phyloP scores from a whole-genome alignment of 2,888 invertebrate species.

The Conops quadrifasciatus region DNA sequence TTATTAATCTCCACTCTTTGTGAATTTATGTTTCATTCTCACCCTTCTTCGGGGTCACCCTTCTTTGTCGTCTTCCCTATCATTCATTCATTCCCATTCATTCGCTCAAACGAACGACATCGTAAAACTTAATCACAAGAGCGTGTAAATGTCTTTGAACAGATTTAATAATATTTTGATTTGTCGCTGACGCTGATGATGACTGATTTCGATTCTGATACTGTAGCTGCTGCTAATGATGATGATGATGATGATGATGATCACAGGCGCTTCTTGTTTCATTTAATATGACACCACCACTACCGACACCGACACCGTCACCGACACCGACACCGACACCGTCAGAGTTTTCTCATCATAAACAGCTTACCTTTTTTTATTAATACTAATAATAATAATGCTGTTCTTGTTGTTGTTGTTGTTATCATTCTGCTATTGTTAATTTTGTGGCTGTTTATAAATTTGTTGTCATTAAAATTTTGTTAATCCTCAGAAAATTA shows the following conservation, averaged over 20 bases:
- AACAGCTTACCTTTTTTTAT: slow-evolving; percentile 17
- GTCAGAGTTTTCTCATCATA: slow-evolving; percentile 6
- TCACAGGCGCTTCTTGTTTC: not conserved
- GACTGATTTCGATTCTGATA: not conserved
- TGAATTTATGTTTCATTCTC: too few relatives aligned
- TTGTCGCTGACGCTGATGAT: slow-evolving; percentile 39
- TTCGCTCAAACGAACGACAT: slow-evolving; percentile 11
- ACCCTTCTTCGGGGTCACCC: too few relatives aligned
- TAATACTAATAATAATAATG: not conserved
- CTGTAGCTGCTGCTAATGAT: not conserved
- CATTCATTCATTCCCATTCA: not conserved
- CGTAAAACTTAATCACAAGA: slow-evolving; percentile 52
- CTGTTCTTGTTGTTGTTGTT: slow-evolving; percentile 14
- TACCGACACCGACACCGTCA: too few relatives aligned
- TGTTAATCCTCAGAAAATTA: slow-evolving; percentile 24
- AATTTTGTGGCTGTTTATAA: slow-evolving; percentile 36
- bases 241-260: not conserved
- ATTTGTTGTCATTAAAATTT: slow-evolving; percentile 45
- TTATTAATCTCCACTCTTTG: too few relatives aligned
- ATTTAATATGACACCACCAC: too few relatives aligned
- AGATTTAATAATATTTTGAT: slow-evolving; percentile 55
- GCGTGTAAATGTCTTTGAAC: slow-evolving; percentile 56
- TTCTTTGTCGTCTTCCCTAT: not conserved
- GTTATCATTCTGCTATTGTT: not conserved
- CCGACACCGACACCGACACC: slow-evolving; percentile 2